phyloP scores from a whole-genome alignment of 2,797 vertebrate species.

The Molossus molossus region DNA sequence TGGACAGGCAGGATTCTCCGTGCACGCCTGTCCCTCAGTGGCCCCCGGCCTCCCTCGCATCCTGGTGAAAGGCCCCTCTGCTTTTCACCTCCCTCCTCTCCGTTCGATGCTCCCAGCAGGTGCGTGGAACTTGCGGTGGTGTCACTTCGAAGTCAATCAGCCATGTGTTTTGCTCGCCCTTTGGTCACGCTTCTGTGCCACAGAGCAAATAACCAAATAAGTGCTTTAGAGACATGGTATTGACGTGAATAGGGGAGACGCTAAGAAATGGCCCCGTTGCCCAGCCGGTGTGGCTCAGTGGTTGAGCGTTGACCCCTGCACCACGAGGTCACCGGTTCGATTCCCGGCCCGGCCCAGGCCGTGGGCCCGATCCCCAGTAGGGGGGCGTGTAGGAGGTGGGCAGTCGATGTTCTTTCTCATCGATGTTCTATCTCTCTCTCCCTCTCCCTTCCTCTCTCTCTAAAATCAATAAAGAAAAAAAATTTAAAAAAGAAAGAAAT shows the following conservation, averaged over 20 bases:
- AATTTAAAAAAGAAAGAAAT: no score
- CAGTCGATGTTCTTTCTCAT: no score
- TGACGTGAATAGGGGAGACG: background rate
- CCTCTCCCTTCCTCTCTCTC: no score
- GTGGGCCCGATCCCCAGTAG: no score
- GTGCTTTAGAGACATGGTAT: slow-evolving; percentile 11
- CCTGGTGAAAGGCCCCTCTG: background rate
- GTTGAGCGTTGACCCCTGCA: no score
- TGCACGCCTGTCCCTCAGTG: slow-evolving; percentile 57
- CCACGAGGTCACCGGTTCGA: no score
- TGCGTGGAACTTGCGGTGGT: background rate
- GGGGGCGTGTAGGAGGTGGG: no score
- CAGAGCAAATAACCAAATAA: background rate
- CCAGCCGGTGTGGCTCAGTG: no score
- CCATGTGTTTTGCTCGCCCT: background rate
- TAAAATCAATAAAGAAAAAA: no score
- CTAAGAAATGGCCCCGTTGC: slow-evolving; percentile 14
- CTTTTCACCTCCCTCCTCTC: background rate
- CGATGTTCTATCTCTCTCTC: no score
- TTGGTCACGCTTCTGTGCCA: slow-evolving; percentile 42
- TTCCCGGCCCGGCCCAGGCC: no score
- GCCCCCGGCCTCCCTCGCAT: slow-evolving; percentile 38
- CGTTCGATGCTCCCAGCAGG: slow-evolving; percentile 56
- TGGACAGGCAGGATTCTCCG: slow-evolving; percentile 74
- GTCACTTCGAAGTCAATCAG: slow-evolving; percentile 35